These are phyloP conservation scores for Meriones psammophilus DNA, from an alignment of 2,797 vertebrate species.

Conservation along the genomic window DNA sequence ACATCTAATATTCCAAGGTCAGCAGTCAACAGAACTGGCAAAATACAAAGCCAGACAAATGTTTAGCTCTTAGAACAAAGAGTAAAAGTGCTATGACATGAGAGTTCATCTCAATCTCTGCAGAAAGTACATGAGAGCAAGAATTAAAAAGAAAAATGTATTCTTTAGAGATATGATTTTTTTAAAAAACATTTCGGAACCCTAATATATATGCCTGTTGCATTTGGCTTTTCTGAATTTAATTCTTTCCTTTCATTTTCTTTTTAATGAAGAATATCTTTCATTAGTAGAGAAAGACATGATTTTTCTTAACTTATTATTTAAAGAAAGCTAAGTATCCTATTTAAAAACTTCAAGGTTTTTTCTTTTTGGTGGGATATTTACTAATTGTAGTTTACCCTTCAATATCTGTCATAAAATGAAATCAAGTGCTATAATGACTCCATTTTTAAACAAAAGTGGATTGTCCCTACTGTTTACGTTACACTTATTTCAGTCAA, in stretches of 20 bases:
- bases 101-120: constrained; percentile 17
- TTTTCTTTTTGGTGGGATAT: constrained; percentile 51
- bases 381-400: not conserved
- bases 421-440: constrained; percentile 11
- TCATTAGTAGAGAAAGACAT: not conserved
- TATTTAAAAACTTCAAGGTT: not conserved
- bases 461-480: not conserved
- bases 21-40: not conserved
- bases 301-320: constrained; percentile 8
- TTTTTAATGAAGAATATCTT: constrained; percentile 18
- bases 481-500: constrained; percentile 7
- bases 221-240: constrained; percentile 33
- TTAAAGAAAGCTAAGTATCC: constrained; percentile 44
- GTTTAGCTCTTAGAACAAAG: not conserved
- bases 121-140: constrained; percentile 50
- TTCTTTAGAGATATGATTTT: not conserved
- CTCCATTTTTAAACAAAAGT: not conserved
- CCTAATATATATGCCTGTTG: not conserved
- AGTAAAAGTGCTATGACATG: constrained; percentile 1
- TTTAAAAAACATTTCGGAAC: not conserved
- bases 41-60: constrained; percentile 51
- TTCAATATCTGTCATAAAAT: constrained; percentile 24
- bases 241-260: constrained; percentile 33
- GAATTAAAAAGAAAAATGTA: constrained; percentile 8
- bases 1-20: not conserved